Conservation (phyloP, 1,140 invertebrate genomes). For the Caenorhabditis brenneri region DNA sequence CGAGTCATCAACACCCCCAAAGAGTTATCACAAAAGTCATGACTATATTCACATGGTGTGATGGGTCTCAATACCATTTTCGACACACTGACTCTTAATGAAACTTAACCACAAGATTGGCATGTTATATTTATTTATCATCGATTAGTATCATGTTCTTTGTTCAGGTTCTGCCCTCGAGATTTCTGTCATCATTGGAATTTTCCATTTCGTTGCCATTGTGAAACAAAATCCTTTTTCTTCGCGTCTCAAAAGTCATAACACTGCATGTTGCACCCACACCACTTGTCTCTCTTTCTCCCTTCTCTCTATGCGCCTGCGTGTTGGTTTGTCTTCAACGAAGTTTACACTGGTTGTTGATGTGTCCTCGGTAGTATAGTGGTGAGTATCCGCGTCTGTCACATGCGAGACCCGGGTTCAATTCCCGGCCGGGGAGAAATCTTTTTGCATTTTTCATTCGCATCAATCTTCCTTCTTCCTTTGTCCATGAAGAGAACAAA, state of each 20-base stretch:
- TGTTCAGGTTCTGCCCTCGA: neutral
- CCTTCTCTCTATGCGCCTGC: neutral
- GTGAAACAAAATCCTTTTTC: too few species aligned
- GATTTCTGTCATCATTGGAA: too few species aligned
- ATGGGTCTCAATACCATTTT: neutral
- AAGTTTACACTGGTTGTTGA: neutral
- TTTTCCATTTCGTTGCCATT: too few species aligned
- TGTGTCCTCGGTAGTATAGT: constrained; percentile 62
- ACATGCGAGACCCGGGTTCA: constrained; percentile 66
- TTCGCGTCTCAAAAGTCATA: too few species aligned
- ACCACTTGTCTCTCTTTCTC: neutral
- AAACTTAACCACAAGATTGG: too few species aligned
- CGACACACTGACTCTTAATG: neutral
- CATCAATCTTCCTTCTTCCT: neutral
- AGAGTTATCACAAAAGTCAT: constrained; percentile 29
- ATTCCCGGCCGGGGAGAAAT: constrained; percentile 63
- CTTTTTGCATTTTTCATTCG: neutral
- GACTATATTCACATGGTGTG: constrained; percentile 25
- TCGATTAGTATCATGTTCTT: neutral
- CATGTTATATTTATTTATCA: neutral
- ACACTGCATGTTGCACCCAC: neutral
- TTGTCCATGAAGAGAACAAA: neutral
- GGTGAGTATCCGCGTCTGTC: constrained; percentile 65
- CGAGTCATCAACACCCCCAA: constrained; percentile 21
- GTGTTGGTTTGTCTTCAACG: neutral